phyloP scores from a whole-genome alignment of 2,888 invertebrate genomes.

The Nematopogon swammerdamellus region DNA sequence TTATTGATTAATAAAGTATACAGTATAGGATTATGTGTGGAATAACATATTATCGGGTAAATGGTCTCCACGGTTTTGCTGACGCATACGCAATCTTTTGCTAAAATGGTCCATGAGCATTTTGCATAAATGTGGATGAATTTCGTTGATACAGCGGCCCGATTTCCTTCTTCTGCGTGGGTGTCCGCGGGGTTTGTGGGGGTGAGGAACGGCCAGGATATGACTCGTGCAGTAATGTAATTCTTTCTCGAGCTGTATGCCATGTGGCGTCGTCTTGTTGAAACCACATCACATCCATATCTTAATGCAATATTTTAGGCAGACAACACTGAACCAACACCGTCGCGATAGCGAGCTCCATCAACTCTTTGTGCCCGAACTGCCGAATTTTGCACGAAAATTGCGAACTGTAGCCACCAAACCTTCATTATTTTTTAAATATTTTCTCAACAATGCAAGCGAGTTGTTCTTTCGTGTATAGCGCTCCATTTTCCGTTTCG shows the following conservation, averaged over 20 bases:
- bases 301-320: too few species aligned
- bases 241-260: background rate
- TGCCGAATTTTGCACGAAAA: too few species aligned
- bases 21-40: background rate
- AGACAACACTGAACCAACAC: too few species aligned
- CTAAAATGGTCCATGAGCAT: background rate
- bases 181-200: background rate
- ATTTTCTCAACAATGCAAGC: too few species aligned
- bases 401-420: too few species aligned
- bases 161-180: too few species aligned
- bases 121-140: background rate
- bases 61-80: background rate
- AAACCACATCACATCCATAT: too few species aligned
- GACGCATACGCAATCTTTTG: background rate
- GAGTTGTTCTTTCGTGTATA: too few species aligned
- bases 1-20: background rate
- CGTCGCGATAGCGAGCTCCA: too few species aligned
- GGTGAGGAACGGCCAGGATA: background rate
- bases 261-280: background rate
- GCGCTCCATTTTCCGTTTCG: too few species aligned
- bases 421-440: too few species aligned
- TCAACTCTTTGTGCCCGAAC: too few species aligned
- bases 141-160: background rate
- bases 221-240: background rate
- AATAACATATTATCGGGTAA: background rate